Base-by-base conservation (phyloP, 92 coral and sea anemone genomes). In the Porites evermanni region DNA sequence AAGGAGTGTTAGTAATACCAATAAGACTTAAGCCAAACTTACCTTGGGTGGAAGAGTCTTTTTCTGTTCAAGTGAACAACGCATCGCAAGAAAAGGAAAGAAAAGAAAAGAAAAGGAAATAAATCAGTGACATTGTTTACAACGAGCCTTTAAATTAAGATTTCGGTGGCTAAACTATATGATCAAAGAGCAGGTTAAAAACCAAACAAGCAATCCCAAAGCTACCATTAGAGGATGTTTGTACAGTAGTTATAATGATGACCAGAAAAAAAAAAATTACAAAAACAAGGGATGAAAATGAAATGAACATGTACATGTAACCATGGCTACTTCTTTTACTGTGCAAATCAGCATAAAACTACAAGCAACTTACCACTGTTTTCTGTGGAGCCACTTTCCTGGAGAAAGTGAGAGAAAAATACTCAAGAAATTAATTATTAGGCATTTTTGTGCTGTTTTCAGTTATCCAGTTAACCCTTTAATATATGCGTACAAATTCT, bases 311-410 rank as follows among this genome's bases (percentile, higher is more conserved):
- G 47, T 4, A 38, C 47, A 38, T 38, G 47, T 38, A 38, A 38
- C 47, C 47, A 38, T 38, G 47, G 47, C 47, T 38, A 38, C 47
- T 38, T 38, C 8, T 18, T 4, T 16, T 63, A 63, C 18, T 18
- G 19, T 2, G 67, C 67, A 63, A 63, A 8, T 63, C 18, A 17
- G 67, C 67, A 63, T 16, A 16, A 63, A 59, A 10, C 64, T 7
- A 71, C 2, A 6, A 18, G 52, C 7, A 44, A 88, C 94, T 88
- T 70, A 92, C 94, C 72, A 20, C 64, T 63, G 87, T 64, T 65
- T 80, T 92, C 51, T 72, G 79, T 47, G 94, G 94, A 12, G 94
- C 94, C 80, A 81, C 88, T 72, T 92, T 92, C 94, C 94, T 92
- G 79, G 1, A 80, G 70, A 72, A 67, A 44, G 72, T 69, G 8